Evolutionary conservation across 2,888 invertebrate species (phyloP), one percentile per base, ranked within the genome.

Genomic region (Pedicia rivosa): DNA sequence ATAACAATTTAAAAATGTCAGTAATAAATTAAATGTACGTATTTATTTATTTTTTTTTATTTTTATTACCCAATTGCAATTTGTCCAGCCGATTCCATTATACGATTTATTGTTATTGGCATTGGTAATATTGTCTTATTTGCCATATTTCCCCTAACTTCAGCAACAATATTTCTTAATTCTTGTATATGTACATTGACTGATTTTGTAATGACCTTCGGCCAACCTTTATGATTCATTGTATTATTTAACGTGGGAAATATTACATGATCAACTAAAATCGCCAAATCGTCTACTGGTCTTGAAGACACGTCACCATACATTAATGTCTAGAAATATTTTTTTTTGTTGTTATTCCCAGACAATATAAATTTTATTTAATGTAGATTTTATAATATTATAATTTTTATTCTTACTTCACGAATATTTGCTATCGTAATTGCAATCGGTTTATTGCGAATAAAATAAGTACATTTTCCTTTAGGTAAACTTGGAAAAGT

Each of bases 111-210:
- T 3, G 78, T 80, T 46, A 78, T 70, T 2, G 91, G 91, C 68
- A 92, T 74, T 2, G 91, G 86, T 19, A 92, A 63, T 47, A 88
- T 69, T 0, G 86, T 88, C 57, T 86, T 79, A 47, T 87, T 88
- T 32, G 74, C 71, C 59, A 88, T 78, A 53, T 86, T 80, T 2
- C 91, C 91, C 55, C 35, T 25, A 4, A 35, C 35, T 68, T 81
- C 74, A 48, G 74, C 74, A 50, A 83, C 72, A 36, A 71, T 64
- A 51, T 72, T 79, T 44, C 76, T 70, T 43, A 83, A 64, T 6
- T 73, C 68, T 43, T 76, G 71, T 1, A 79, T 67, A 50, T 82
- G 79, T 19, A 66, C 66, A 44, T 68, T 70, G 51, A 83, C 74
- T 50, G 83, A 83, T 40, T 74, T 71, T 5, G 68, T 65, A 4